phyloP scores from a whole-genome alignment of 2,888 invertebrate genomes.

The Incurvaria masculella region DNA sequence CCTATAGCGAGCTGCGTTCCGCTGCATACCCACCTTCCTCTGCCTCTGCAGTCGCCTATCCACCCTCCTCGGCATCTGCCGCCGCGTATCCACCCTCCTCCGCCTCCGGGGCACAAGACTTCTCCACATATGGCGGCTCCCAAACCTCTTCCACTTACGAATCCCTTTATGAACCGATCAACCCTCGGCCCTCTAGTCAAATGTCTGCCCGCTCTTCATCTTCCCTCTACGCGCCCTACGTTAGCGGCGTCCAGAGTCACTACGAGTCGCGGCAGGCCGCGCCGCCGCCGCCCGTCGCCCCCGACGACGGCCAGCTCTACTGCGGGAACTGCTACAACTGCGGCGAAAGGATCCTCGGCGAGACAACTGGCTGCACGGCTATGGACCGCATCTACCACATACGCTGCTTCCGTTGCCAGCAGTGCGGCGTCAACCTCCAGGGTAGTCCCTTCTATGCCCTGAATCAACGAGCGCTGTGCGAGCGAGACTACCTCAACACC shows the following conservation, averaged over 20 bases:
- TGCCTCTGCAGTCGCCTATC: too few relatives aligned
- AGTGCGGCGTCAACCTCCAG: constrained; percentile 80
- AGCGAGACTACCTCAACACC: constrained; percentile 92
- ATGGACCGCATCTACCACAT: constrained; percentile 98
- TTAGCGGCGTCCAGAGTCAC: constrained; percentile 38
- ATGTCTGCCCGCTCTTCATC: constrained; percentile 52
- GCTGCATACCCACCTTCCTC: constrained; percentile 29
- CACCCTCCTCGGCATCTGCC: constrained; percentile 60
- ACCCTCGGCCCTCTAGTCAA: constrained; percentile 58
- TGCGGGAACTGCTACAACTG: constrained; percentile 92
- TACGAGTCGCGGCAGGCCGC: constrained; percentile 72
- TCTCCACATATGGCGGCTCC: constrained; percentile 54
- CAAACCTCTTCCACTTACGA: constrained; percentile 65
- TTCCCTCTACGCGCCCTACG: constrained; percentile 58
- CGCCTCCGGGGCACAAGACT: constrained; percentile 51
- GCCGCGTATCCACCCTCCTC: constrained; percentile 54
- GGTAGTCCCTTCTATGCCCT: constrained; percentile 95
- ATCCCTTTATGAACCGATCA: constrained; percentile 63
- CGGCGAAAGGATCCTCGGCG: constrained; percentile 88
- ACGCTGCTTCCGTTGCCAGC: constrained; percentile 87
- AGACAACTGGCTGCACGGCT: constrained; percentile 95
- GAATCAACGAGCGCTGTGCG: constrained; percentile 93
- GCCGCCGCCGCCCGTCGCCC: constrained; percentile 73
- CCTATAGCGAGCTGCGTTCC: constrained; percentile 42
- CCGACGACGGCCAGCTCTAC: constrained; percentile 58